Conservation (phyloP, 2,797 vertebrate species). For the Trachurus trachurus region DNA sequence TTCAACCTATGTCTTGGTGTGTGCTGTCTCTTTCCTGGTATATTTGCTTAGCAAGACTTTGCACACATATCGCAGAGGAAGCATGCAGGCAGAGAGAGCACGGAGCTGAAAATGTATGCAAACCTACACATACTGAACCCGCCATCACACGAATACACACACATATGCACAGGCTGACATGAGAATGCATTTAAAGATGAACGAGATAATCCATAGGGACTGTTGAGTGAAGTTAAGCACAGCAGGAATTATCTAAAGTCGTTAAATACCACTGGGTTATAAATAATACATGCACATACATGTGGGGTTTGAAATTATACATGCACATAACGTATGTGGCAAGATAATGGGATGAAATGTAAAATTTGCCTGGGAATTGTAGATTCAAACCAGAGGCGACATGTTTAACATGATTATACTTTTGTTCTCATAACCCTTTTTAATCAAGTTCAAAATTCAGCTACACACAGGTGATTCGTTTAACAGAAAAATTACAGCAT, state of each 20-base stretch:
- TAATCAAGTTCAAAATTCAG: neutral
- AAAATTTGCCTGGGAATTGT: constrained; percentile 16
- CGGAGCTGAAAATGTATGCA: constrained; percentile 11
- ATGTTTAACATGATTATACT: constrained; percentile 23
- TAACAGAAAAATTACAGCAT: neutral
- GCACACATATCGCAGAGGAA: neutral
- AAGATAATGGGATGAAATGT: constrained; percentile 23
- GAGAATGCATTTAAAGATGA: constrained; percentile 33
- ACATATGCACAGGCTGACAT: constrained; percentile 11
- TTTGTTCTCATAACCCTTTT: constrained; percentile 17
- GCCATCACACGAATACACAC: neutral
- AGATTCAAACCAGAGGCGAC: constrained; percentile 5
- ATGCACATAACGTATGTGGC: constrained; percentile 28
- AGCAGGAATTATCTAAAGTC: constrained; percentile 43
- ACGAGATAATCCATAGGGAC: constrained; percentile 35
- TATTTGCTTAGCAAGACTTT: constrained; percentile 17
- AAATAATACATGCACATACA: constrained; percentile 46
- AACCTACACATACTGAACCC: neutral
- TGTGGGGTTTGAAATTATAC: constrained; percentile 52
- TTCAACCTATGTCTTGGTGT: constrained; percentile 4
- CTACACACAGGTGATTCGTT: neutral
- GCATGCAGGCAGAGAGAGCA: neutral
- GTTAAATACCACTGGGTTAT: constrained; percentile 58
- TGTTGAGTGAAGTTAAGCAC: constrained; percentile 43
- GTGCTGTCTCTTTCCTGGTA: neutral